Percentiles rank a stretch among this genome's conserved stretches.
Conservation (phyloP, 2,888 invertebrate genomes). For the Drosophila bunnanda region DNA sequence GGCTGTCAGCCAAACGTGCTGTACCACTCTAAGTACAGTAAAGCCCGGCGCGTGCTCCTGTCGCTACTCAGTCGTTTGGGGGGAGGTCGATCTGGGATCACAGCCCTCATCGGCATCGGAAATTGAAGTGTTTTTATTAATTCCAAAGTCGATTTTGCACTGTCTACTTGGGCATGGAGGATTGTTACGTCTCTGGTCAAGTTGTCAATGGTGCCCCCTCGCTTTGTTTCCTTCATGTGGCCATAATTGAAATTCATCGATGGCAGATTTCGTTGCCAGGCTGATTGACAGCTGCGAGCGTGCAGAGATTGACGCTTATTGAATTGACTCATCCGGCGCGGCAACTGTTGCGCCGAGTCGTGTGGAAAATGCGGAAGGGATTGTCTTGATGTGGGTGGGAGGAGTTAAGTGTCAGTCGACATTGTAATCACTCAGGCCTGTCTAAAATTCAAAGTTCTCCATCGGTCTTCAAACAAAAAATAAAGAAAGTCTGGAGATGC, state of each 20-base stretch:
- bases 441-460: constrained; percentile 13
- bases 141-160: constrained; percentile 60
- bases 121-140: constrained; percentile 82
- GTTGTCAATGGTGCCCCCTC: constrained; percentile 23
- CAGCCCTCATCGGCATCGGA: constrained; percentile 77
- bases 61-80: constrained; percentile 36
- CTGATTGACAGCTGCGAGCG: constrained; percentile 69
- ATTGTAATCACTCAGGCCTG: constrained; percentile 1
- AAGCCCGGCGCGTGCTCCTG: constrained; percentile 67
- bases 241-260: constrained; percentile 74
- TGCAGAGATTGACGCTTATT: constrained; percentile 73
- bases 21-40: constrained; percentile 66
- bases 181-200: constrained; percentile 68
- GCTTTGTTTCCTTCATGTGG: constrained; percentile 39
- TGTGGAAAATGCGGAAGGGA: constrained; percentile 30
- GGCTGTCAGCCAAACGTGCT: constrained; percentile 65
- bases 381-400: background rate
- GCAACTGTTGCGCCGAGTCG: constrained; percentile 53
- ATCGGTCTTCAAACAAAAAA: background rate
- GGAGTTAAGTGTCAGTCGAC: constrained; percentile 1
- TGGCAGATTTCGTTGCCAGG: constrained; percentile 54
- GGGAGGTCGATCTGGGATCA: constrained; percentile 13
- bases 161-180: constrained; percentile 42
- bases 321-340: constrained; percentile 58
- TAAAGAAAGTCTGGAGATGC: constrained; percentile 32